Conservation (phyloP, 1,140 invertebrate species). For the Leptestheria dahalacensis region DNA sequence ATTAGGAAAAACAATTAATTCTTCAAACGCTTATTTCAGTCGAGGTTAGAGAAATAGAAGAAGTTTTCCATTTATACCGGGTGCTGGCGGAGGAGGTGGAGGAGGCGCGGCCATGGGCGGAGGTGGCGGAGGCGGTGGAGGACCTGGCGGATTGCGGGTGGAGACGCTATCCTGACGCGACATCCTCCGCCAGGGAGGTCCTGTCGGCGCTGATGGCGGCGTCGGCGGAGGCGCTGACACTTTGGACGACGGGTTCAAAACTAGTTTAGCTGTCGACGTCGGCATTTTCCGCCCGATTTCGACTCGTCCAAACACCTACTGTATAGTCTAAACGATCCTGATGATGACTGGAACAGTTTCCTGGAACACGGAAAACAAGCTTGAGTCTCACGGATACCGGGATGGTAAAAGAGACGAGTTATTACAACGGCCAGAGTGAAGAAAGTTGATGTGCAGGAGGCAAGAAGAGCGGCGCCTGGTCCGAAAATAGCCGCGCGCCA, state of each 20-base stretch:
- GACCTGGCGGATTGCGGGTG: not conserved
- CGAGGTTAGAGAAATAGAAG: conserved; percentile 22
- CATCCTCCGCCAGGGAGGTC: conserved; percentile 9
- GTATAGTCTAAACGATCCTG: no score
- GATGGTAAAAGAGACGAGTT: not conserved
- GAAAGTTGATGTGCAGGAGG: not conserved
- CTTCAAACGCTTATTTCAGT: conserved; percentile 6
- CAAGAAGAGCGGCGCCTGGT: not conserved
- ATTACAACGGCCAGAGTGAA: not conserved
- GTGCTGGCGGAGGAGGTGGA: conserved; percentile 6
- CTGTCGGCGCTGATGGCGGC: conserved; percentile 2
- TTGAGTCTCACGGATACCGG: no score
- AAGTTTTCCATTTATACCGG: conserved; percentile 20
- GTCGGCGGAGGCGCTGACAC: not conserved
- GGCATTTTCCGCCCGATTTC: no score
- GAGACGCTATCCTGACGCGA: conserved; percentile 9
- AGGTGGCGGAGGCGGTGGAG: conserved; percentile 15
- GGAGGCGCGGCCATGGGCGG: conserved; percentile 16
- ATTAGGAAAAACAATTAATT: conserved; percentile 16
- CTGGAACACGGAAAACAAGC: no score
- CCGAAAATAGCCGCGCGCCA: not conserved
- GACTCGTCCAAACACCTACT: no score
- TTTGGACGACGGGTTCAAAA: not conserved
- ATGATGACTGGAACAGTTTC: no score
- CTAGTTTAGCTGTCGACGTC: conserved; percentile 6